phyloP scores from a whole-genome alignment of 2,113 vertebrate genomes.

The Mesoclemmys tuberculata region DNA sequence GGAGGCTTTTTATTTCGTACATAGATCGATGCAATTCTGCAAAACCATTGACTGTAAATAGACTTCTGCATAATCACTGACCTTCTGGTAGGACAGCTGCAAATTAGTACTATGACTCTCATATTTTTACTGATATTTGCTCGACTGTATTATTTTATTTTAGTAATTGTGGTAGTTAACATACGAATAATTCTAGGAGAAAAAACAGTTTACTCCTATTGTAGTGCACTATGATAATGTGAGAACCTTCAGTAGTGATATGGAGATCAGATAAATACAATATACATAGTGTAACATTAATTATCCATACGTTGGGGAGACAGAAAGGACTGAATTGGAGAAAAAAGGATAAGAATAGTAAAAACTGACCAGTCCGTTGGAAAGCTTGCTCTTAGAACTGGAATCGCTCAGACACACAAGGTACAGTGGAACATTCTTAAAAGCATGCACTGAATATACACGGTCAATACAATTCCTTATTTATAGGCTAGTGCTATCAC shows the following conservation, averaged over 20 bases:
- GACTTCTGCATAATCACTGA: conserved; percentile 53
- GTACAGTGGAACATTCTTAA: background rate
- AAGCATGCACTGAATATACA: background rate
- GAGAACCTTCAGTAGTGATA: conserved; percentile 1
- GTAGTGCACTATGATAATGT: conserved; percentile 17
- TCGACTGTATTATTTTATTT: conserved; percentile 32
- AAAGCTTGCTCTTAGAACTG: background rate
- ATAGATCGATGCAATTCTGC: conserved; percentile 29
- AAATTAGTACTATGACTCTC: background rate
- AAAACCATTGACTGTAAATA: conserved; percentile 62
- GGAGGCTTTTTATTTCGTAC: background rate
- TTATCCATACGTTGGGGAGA: background rate
- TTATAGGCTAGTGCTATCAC: background rate
- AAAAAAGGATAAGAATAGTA: background rate
- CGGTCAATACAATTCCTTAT: background rate
- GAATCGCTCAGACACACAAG: background rate
- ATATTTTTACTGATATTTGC: conserved; percentile 43
- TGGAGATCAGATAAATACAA: conserved; percentile 8
- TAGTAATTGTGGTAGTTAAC: conserved; percentile 42
- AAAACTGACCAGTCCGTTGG: background rate
- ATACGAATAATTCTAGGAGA: background rate
- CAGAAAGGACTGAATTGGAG: background rate
- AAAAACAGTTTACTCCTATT: conserved; percentile 8
- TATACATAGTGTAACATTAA: background rate
- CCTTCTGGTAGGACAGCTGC: conserved; percentile 37